Evolutionary conservation across 2,113 vertebrate genomes (phyloP).

Genomic region (Papio anubis): DNA sequence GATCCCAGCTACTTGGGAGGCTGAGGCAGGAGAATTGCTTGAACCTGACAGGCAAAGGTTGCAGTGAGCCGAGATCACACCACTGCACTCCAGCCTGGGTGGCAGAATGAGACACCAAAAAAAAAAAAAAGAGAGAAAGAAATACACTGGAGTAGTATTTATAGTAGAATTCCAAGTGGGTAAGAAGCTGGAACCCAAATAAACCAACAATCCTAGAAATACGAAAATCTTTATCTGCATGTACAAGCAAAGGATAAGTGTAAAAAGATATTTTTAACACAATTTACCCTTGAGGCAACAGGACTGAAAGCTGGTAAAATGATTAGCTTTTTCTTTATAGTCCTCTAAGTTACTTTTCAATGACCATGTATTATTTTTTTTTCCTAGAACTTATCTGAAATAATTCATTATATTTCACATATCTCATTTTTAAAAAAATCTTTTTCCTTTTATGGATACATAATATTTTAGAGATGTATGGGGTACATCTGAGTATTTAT

Average conservation of each 20-base stretch:
- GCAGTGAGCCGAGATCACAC: no score
- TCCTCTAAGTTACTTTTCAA: neutral
- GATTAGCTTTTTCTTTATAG: neutral
- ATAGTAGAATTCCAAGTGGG: neutral
- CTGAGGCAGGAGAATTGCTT: no score
- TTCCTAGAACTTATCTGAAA: neutral
- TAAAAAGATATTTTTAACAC: neutral
- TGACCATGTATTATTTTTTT: neutral
- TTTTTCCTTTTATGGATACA: neutral
- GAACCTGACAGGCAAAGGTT: no score
- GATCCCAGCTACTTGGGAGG: no score
- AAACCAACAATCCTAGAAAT: constrained; percentile 4
- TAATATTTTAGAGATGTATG: neutral
- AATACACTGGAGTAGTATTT: neutral
- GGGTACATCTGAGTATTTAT: neutral
- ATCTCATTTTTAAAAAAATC: neutral
- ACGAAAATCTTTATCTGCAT: constrained; percentile 6
- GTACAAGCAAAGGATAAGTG: constrained; percentile 3
- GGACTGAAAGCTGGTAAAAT: neutral
- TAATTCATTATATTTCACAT: neutral
- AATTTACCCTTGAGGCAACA: neutral
- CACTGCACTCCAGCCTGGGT: no score
- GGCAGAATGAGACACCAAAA: no score
- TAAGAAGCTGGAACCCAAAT: constrained; percentile 7
- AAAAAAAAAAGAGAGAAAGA: neutral